A percentile compares a stretch with the other conserved stretches of the same genome.
Evolutionary conservation across 2,113 vertebrate species (phyloP).

Genomic region (Addax nasomaculatus): DNA sequence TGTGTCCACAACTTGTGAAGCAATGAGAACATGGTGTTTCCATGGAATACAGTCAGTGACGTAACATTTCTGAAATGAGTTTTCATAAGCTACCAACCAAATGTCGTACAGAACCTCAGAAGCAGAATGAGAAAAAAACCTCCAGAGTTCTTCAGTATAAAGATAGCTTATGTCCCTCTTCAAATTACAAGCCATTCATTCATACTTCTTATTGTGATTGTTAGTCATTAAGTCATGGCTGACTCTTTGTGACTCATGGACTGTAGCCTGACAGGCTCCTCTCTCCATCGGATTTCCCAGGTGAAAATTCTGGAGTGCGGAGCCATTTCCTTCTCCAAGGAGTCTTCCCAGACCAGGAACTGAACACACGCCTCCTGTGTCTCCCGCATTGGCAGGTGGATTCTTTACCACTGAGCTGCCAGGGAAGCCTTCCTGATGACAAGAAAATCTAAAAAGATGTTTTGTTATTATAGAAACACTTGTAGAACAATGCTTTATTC

Average conservation of each 20-base stretch:
- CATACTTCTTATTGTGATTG: background rate
- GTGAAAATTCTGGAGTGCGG: background rate
- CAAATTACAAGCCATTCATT: background rate
- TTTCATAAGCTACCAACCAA: background rate
- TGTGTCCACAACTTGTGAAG: background rate
- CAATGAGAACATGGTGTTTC: background rate
- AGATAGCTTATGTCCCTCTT: background rate
- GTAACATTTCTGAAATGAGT: background rate
- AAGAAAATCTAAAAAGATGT: background rate
- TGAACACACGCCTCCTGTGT: background rate
- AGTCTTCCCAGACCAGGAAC: background rate
- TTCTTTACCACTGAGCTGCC: background rate
- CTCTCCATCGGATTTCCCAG: background rate
- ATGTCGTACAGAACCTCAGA: background rate
- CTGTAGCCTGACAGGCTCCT: rapidly evolving
- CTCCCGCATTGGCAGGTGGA: background rate
- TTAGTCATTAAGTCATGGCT: background rate
- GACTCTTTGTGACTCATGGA: background rate
- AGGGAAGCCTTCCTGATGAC: background rate
- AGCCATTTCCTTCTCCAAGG: background rate
- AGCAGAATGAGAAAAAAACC: background rate
- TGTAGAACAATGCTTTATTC: background rate
- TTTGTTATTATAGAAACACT: background rate
- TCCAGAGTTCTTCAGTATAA: background rate
- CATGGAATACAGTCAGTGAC: background rate